phyloP scores from a whole-genome alignment of 2,888 invertebrate species.

The Morinoia aosen region DNA sequence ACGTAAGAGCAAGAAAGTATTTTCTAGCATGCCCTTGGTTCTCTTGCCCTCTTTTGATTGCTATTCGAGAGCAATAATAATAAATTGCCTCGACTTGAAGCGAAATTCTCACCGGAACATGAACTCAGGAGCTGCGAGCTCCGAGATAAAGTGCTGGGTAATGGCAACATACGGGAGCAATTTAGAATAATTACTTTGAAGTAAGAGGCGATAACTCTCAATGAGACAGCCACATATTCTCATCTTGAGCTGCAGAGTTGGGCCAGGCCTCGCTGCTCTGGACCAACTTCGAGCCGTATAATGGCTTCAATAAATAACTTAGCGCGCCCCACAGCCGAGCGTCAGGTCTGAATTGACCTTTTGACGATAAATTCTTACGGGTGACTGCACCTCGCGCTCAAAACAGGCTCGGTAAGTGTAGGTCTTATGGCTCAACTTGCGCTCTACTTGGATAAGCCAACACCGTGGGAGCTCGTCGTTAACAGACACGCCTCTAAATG shows the following conservation, averaged over 20 bases:
- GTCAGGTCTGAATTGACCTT: constrained; percentile 44
- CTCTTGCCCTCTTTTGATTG: neutral
- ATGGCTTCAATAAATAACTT: constrained; percentile 53
- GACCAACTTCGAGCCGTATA: constrained; percentile 35
- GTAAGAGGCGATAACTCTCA: constrained; percentile 28
- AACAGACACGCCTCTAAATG: too few relatives aligned
- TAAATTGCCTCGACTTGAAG: neutral
- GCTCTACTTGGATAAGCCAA: neutral
- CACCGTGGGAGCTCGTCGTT: neutral
- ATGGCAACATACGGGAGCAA: neutral
- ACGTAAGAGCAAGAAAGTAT: neutral
- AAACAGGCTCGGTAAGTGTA: neutral
- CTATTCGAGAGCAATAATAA: neutral
- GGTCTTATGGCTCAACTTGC: constrained; percentile 6
- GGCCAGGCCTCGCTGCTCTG: neutral
- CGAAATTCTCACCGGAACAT: neutral
- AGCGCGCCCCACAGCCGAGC: constrained; percentile 33
- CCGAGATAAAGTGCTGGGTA: neutral
- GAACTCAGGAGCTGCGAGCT: neutral
- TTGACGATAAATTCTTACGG: constrained; percentile 47
- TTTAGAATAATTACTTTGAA: constrained; percentile 49
- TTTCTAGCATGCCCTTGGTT: neutral
- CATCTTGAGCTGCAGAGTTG: constrained; percentile 21
- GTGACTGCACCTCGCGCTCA: neutral
- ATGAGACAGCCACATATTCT: constrained; percentile 16